These are phyloP conservation scores for Pterobdella sp. DNA, from an alignment of 2,888 invertebrate genomes.

Conservation along the genomic window DNA sequence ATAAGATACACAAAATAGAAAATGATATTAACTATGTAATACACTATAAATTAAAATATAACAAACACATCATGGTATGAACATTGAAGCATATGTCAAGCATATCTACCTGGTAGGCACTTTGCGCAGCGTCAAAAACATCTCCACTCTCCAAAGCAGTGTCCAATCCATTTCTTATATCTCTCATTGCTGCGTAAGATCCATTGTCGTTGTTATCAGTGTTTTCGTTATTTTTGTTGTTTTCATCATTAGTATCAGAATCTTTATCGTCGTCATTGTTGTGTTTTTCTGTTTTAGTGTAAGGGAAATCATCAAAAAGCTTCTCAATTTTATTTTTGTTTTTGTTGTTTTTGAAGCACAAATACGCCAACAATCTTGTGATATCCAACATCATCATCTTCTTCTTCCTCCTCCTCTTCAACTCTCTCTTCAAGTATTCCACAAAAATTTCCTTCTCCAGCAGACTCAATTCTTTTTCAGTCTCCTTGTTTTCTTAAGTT, in stretches of 20 bases:
- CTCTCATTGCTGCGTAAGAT: no score
- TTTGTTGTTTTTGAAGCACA: background rate
- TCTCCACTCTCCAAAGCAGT: no score
- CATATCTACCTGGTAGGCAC: no score
- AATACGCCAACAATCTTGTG: background rate
- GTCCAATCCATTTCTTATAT: no score
- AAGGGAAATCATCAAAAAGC: background rate
- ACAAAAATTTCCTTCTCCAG: background rate
- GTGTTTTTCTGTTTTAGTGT: no score
- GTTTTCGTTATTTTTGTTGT: background rate
- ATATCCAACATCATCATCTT: background rate
- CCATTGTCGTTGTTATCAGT: background rate
- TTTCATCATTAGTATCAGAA: background rate
- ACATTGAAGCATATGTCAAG: no score
- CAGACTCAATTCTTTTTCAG: background rate
- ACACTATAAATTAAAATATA: no score
- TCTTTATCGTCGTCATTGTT: background rate
- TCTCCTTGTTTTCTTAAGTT: slow-evolving; percentile 10
- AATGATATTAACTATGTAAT: no score
- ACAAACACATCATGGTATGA: no score
- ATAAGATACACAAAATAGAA: no score
- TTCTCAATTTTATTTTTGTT: background rate
- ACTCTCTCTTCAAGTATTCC: background rate
- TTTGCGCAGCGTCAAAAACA: no score
- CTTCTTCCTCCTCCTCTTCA: background rate